Evolutionary conservation across 2,113 vertebrate species (phyloP).

Genomic region (Brachyhypopomus gauderio): DNA sequence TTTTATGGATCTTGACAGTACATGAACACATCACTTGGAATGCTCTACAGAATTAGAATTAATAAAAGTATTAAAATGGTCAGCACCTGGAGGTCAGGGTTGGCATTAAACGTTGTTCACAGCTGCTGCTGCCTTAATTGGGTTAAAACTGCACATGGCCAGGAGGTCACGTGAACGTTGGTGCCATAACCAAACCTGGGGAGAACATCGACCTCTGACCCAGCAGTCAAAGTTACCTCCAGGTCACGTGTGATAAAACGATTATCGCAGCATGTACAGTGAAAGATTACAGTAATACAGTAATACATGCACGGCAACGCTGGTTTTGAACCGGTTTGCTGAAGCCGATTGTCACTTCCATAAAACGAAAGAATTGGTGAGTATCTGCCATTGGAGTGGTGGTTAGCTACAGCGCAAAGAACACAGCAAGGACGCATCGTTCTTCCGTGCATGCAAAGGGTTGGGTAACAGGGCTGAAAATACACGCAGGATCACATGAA

Average conservation of each 20-base stretch:
- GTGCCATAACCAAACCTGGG: conserved; percentile 27
- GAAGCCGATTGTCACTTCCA: conserved; percentile 31
- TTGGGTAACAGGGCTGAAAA: conserved; percentile 56
- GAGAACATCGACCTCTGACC: background rate
- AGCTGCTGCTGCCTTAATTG: conserved; percentile 48
- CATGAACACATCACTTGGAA: conserved; percentile 29
- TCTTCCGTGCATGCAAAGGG: conserved; percentile 15
- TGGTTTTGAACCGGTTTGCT: background rate
- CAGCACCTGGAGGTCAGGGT: conserved; percentile 20
- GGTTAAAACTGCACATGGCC: conserved; percentile 34
- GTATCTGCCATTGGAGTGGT: background rate
- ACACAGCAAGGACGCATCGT: conserved; percentile 30
- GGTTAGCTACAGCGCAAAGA: conserved; percentile 5
- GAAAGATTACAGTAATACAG: no score
- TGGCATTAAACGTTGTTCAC: conserved; percentile 48
- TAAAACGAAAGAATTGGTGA: background rate
- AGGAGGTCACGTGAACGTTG: conserved; percentile 6
- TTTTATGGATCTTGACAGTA: background rate
- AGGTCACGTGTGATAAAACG: no score
- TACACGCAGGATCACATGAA: conserved; percentile 58
- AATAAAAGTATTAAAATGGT: conserved; percentile 5
- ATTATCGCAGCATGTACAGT: no score
- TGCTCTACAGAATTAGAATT: conserved; percentile 18
- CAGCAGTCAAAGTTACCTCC: background rate
- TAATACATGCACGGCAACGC: background rate